Base-by-base conservation (phyloP, 2,888 invertebrate genomes). In the Synergus laeviventris region DNA sequence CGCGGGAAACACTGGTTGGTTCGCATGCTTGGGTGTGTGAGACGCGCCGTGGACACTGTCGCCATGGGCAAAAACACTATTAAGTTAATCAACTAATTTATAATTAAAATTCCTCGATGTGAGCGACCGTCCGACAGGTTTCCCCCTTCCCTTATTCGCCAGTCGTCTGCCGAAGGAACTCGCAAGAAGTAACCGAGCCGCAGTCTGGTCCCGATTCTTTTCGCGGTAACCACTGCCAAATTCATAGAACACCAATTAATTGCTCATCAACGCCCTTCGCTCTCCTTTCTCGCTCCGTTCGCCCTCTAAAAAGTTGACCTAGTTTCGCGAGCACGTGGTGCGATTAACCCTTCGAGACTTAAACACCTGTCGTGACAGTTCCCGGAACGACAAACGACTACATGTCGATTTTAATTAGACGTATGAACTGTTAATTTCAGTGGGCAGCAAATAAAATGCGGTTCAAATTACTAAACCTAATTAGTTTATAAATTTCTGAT, bases 1-100 rank as follows among this genome's bases (percentile, higher is more conserved):
- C 74, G 78, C 75, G 76, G 70, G 74, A 78, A 77, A 78, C 83
- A 81, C 79, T 81, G 81, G 73, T 66, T 75, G 54, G 56, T 78
- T 78, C 76, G 42, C 60, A 76, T 78, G 79, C 80, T 79, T 79
- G 78, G 81, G 83, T 81, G 78, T 64, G 31, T 60, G 36, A 78
- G 74, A 77, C 85, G 83, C 84, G 85, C 81, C 79, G 83, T 84
- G 83, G 83, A 86, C 86, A 87, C 84, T 86, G 87, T 87, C 87
- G 88, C 86, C 86, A 82, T 78, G 73, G 83, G 85, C 87, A 90
- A 91, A 90, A 91, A 91, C 89, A 85, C 88, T 90, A 90, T 89
- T 90, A 90, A 91, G 90, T 91, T 91, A 90, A 91, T 91, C 91
- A 91, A 90, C 91, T 90, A 91, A 91, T 91, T 91, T 91, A 91